Conservation (phyloP, 2,797 vertebrate species). For the Trachops cirrhosus region DNA sequence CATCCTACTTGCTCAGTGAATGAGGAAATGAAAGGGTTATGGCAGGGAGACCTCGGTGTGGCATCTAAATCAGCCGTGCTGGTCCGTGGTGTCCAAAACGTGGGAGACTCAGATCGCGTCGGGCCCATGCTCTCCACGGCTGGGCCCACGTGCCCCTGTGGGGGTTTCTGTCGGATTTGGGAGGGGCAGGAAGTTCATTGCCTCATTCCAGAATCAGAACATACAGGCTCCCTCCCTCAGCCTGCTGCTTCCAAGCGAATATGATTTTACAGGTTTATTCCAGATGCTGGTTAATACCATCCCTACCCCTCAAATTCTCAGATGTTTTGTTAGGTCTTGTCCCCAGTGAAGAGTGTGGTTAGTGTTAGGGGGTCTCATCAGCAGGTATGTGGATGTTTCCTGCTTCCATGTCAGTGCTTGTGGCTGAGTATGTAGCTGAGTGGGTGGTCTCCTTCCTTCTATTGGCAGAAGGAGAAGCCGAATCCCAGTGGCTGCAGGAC, state of each 20-base stretch:
- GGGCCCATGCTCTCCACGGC: neutral
- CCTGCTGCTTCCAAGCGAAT: neutral
- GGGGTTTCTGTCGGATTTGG: neutral
- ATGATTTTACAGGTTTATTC: neutral
- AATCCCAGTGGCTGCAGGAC: constrained; percentile 92
- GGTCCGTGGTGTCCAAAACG: neutral
- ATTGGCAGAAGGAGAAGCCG: constrained; percentile 87
- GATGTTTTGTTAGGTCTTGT: neutral
- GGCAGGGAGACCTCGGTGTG: neutral
- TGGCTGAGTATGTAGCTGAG: neutral
- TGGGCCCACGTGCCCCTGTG: neutral
- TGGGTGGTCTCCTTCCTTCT: neutral
- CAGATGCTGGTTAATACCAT: neutral
- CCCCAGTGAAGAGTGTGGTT: neutral
- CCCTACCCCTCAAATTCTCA: neutral
- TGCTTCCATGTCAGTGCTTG: fast-evolving
- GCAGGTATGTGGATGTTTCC: neutral
- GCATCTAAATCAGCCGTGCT: neutral
- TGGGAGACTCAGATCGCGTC: neutral
- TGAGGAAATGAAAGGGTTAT: neutral
- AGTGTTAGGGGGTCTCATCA: neutral
- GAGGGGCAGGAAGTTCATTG: neutral
- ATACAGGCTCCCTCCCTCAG: neutral
- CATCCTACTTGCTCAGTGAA: neutral
- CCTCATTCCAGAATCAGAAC: neutral